These are phyloP conservation scores for Maconellicoccus hirsutus DNA, from an alignment of 1,140 invertebrate genomes.

Conservation along the genomic window DNA sequence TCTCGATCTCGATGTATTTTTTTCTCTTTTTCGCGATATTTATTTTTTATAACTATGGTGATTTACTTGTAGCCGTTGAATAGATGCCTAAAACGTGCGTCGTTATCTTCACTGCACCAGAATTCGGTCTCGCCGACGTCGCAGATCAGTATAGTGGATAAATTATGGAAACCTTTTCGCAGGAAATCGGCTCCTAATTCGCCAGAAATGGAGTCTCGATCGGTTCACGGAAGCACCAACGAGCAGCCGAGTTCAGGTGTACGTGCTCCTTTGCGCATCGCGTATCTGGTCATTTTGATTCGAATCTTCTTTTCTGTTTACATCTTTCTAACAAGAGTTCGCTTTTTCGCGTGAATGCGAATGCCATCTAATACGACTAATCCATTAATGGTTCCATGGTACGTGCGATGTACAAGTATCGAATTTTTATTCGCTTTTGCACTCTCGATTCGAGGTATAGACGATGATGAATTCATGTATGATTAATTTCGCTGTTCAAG, in stretches of 20 bases:
- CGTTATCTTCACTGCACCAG: slow-evolving; percentile 38
- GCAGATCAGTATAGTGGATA: slow-evolving; percentile 39
- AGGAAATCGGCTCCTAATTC: slow-evolving; percentile 52
- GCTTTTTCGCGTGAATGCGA: neutral
- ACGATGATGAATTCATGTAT: too few relatives aligned
- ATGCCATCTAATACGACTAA: too few relatives aligned
- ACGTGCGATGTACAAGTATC: too few relatives aligned
- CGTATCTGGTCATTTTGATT: neutral
- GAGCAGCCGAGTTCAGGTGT: slow-evolving; percentile 25
- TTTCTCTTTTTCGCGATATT: too few relatives aligned
- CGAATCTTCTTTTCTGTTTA: neutral
- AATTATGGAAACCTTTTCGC: slow-evolving; percentile 49
- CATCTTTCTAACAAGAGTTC: neutral
- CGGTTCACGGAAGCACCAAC: neutral
- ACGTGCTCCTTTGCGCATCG: slow-evolving; percentile 6
- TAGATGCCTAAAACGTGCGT: slow-evolving; percentile 28
- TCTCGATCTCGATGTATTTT: too few relatives aligned
- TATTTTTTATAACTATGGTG: too few relatives aligned
- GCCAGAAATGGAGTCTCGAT: neutral
- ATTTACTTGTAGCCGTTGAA: neutral
- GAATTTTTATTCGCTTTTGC: too few relatives aligned
- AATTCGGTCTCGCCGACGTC: slow-evolving; percentile 28
- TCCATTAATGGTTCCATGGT: too few relatives aligned
- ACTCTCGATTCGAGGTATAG: too few relatives aligned
- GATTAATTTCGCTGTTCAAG: too few relatives aligned